Conservation (phyloP, 30 jellyfish, hydroid and myxozoan genomes). For the Chrysaora quinquecirrha region DNA sequence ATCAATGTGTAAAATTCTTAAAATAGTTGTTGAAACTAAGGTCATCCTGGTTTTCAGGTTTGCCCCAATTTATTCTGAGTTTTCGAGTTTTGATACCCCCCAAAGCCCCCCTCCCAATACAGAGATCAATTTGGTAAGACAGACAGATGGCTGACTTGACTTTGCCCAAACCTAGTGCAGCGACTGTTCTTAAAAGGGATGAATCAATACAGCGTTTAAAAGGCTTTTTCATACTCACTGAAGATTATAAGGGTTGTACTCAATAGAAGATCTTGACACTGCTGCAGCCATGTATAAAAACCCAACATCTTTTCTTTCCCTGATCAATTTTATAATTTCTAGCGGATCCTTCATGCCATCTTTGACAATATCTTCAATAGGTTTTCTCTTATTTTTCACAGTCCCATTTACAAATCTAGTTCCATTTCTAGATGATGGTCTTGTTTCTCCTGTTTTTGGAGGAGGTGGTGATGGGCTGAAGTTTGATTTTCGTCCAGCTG, state of each 20-base stretch:
- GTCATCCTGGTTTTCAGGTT: no score
- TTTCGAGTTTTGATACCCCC: no score
- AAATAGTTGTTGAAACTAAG: no score
- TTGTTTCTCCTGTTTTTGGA: slow-evolving; percentile 12
- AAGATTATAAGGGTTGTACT: slow-evolving; percentile 87
- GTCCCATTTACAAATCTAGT: slow-evolving; percentile 18
- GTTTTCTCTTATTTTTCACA: slow-evolving; percentile 19
- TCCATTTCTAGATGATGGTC: slow-evolving; percentile 19
- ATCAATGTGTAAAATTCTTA: no score
- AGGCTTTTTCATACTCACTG: slow-evolving; percentile 45
- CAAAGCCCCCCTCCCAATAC: no score
- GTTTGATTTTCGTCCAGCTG: slow-evolving; percentile 49
- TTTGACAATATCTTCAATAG: slow-evolving; percentile 65
- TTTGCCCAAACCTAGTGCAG: no score
- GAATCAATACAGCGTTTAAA: no score
- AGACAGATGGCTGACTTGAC: no score
- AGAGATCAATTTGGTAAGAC: no score
- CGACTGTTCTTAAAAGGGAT: no score
- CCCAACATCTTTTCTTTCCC: slow-evolving; percentile 84
- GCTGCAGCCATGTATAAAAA: slow-evolving; percentile 93
- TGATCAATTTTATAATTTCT: slow-evolving; percentile 65
- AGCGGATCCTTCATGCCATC: slow-evolving; percentile 69
- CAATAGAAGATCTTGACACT: slow-evolving; percentile 83
- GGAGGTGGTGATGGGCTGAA: slow-evolving; percentile 60
- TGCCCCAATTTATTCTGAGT: no score